Evolutionary conservation across 35 echinoderm and acorn worm genomes (phyloP), one percentile per base, ranked within the genome.

Genomic region (Nesometra sesokonis): DNA sequence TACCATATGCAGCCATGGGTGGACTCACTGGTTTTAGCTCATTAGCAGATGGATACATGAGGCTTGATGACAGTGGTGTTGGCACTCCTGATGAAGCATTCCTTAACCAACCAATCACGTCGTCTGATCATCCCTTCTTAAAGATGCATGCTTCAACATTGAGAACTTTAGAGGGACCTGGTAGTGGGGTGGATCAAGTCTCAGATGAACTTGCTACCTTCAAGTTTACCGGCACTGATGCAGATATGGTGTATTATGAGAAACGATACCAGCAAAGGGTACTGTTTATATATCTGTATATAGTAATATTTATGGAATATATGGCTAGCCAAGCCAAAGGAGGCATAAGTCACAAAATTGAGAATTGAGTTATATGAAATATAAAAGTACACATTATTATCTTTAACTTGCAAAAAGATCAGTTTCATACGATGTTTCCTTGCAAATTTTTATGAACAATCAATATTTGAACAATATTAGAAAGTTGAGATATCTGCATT

Each of bases 181-280:
- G 35, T 5, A 79, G 86, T 37, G 84, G 90, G 29, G 89, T 90
- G 13, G 89, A 86, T 37, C 78, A 85, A 13, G 17, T 94, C 46
- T 88, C 92, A 11, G 36, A 92, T 37, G 86, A 88, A 35, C 87
- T 99, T 90, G 84, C 89, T 5, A 85, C 91, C 32, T 88, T 99
- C 32, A 82, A 90, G 52, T 37, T 93, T 31, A 93, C 96, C 35
- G 96, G 96, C 0, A 93, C 88, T 0, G 90, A 99, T 82, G 80
- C 84, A 34, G 96, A 99, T 57, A 99, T 99, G 96, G 96, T 94
- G 0, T 99, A 94, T 85, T 99, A 99, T 82, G 96, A 99, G 77
- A 91, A 88, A 78, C 90, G 95, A 88, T 99, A 99, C 76, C 96
- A 99, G 47, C 89, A 91, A 76, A 99, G 96, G 87, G 96, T 99